Conservation (phyloP, 2,888 invertebrate genomes). For the Andrena flavipes region DNA sequence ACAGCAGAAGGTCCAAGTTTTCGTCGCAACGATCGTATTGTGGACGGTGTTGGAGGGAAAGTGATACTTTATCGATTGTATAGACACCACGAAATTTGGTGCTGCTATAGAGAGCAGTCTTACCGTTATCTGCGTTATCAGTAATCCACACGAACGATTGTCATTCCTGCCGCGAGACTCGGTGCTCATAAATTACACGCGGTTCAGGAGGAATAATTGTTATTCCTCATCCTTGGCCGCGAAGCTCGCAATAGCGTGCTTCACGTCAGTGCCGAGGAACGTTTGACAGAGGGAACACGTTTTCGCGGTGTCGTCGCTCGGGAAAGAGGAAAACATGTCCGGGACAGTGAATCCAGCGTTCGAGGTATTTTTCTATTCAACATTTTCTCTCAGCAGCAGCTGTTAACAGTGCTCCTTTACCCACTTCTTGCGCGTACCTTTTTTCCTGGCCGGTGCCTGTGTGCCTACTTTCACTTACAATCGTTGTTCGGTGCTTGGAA, state of each 20-base stretch:
- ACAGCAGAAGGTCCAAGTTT: too few relatives aligned
- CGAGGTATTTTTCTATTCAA: slow-evolving; percentile 47
- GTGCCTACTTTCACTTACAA: slow-evolving; percentile 3
- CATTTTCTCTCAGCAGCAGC: not conserved
- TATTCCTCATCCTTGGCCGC: slow-evolving; percentile 14
- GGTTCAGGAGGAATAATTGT: slow-evolving; percentile 31
- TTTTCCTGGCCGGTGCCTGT: not conserved
- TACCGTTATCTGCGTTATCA: slow-evolving; percentile 61
- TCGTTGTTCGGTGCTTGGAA: not conserved
- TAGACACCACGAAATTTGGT: not conserved
- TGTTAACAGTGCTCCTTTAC: not conserved
- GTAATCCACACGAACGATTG: not conserved
- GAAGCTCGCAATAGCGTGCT: not conserved
- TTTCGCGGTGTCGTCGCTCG: not conserved
- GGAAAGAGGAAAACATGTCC: slow-evolving; percentile 39
- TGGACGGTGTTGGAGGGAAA: not conserved
- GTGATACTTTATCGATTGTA: not conserved
- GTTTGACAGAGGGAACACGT: slow-evolving; percentile 13
- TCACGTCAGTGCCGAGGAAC: slow-evolving; percentile 20
- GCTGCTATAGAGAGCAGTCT: not conserved
- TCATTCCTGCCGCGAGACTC: slow-evolving; percentile 9
- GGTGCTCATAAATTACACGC: not conserved
- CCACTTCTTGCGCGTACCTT: not conserved
- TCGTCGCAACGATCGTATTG: not conserved
- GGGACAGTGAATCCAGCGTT: slow-evolving; percentile 48